phyloP scores from a whole-genome alignment of 2,888 invertebrate genomes.

The Orchesella flavescens region DNA sequence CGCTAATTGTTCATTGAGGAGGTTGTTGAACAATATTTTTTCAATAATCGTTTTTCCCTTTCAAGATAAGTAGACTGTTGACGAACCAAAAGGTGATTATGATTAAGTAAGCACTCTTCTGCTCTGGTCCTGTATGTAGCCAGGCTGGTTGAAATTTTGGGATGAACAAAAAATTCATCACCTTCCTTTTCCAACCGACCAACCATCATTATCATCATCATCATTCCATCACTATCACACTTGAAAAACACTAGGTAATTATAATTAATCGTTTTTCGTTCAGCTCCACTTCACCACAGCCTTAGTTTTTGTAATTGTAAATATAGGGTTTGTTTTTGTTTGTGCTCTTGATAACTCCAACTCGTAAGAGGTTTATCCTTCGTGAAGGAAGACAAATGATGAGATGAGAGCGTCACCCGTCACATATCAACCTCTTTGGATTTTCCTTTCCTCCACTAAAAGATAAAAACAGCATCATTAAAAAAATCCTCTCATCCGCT shows the following conservation, averaged over 20 bases:
- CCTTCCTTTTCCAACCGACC: too few relatives aligned
- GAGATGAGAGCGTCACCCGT: slow-evolving; percentile 34
- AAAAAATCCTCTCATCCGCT: neutral
- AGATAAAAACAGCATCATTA: neutral
- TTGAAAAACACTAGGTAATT: neutral
- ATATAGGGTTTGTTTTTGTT: neutral
- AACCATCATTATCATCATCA: too few relatives aligned
- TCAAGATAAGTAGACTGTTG: neutral
- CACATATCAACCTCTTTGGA: neutral
- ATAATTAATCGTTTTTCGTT: neutral
- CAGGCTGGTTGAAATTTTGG: too few relatives aligned
- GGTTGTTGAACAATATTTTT: too few relatives aligned
- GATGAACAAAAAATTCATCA: too few relatives aligned
- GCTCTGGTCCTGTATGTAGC: neutral
- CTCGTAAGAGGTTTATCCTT: slow-evolving; percentile 4
- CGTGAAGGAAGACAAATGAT: slow-evolving; percentile 22
- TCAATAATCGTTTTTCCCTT: too few relatives aligned
- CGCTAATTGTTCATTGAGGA: neutral
- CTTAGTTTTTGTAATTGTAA: neutral
- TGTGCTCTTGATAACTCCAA: neutral
- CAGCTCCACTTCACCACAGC: neutral
- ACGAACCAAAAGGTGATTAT: too few relatives aligned
- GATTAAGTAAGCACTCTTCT: neutral
- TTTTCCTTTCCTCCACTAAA: neutral
- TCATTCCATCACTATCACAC: too few relatives aligned